These are phyloP conservation scores for Xyliphius kryptos DNA, from an alignment of 2,113 vertebrate genomes.

Conservation along the genomic window DNA sequence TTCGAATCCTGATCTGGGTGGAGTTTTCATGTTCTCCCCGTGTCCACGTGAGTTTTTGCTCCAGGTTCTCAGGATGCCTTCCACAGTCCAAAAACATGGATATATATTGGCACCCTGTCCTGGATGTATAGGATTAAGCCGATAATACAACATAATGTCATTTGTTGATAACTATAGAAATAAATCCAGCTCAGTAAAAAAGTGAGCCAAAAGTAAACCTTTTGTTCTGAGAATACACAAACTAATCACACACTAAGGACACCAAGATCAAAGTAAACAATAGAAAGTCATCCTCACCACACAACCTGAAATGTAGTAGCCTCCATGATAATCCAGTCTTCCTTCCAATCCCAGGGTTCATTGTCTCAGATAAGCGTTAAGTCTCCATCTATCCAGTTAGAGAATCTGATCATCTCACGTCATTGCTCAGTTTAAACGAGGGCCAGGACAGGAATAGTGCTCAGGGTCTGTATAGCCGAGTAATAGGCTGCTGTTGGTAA, in stretches of 20 bases:
- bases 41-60: too few species aligned
- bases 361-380: constrained; percentile 60
- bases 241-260: background rate
- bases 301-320: background rate
- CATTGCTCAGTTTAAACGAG: constrained; percentile 57
- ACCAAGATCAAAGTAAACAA: background rate
- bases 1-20: too few species aligned
- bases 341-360: background rate
- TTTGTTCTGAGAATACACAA: background rate
- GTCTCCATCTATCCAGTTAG: constrained; percentile 62
- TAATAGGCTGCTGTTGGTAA: constrained; percentile 44
- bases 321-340: constrained; percentile 35
- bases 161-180: too few species aligned
- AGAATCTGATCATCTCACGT: constrained; percentile 62
- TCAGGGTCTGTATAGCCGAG: constrained; percentile 29
- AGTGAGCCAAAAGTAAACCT: too few species aligned
- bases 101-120: too few species aligned
- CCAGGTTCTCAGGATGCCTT: too few species aligned
- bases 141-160: too few species aligned
- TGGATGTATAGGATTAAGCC: too few species aligned
- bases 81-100: too few species aligned
- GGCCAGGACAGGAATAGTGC: constrained; percentile 62
- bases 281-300: background rate
- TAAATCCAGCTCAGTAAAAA: too few species aligned
- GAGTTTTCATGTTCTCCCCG: too few species aligned